Evolutionary conservation across 2,888 invertebrate species (phyloP).

Genomic region (Schrankia costaestrigalis): DNA sequence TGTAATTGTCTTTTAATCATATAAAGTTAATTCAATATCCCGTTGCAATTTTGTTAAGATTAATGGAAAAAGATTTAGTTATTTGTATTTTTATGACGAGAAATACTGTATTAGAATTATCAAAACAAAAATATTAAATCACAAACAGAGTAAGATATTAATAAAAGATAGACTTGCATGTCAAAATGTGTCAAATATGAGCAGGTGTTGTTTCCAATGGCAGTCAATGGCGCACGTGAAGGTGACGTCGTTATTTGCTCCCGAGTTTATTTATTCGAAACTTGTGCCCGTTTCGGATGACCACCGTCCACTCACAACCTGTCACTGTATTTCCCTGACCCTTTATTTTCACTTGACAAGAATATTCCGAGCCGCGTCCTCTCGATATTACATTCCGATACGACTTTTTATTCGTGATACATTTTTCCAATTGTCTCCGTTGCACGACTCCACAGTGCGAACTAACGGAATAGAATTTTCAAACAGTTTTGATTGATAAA

Average conservation of each 20-base stretch:
- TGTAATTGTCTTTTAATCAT: too few relatives aligned
- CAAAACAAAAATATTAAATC: slow-evolving; percentile 9
- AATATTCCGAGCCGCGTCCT: slow-evolving; percentile 70
- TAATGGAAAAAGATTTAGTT: too few relatives aligned
- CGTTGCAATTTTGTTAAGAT: too few relatives aligned
- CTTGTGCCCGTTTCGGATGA: slow-evolving; percentile 66
- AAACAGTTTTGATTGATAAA: slow-evolving; percentile 80
- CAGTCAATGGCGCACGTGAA: slow-evolving; percentile 53
- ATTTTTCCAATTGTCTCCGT: slow-evolving; percentile 77
- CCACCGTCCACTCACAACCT: slow-evolving; percentile 75
- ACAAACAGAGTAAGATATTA: slow-evolving; percentile 36
- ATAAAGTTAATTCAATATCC: too few relatives aligned
- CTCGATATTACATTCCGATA: slow-evolving; percentile 77
- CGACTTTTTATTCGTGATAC: slow-evolving; percentile 78
- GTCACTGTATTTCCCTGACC: slow-evolving; percentile 75
- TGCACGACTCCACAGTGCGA: slow-evolving; percentile 63
- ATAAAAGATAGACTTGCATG: slow-evolving; percentile 51
- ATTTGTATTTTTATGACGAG: too few relatives aligned
- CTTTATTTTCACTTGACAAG: slow-evolving; percentile 79
- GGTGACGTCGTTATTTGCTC: slow-evolving; percentile 66
- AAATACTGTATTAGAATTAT: too few relatives aligned
- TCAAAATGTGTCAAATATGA: slow-evolving; percentile 57
- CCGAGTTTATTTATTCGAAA: slow-evolving; percentile 74
- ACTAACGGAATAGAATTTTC: slow-evolving; percentile 78
- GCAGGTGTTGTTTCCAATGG: slow-evolving; percentile 57